Base-by-base conservation (phyloP, 2,797 vertebrate genomes). In the Botia kubotai region DNA sequence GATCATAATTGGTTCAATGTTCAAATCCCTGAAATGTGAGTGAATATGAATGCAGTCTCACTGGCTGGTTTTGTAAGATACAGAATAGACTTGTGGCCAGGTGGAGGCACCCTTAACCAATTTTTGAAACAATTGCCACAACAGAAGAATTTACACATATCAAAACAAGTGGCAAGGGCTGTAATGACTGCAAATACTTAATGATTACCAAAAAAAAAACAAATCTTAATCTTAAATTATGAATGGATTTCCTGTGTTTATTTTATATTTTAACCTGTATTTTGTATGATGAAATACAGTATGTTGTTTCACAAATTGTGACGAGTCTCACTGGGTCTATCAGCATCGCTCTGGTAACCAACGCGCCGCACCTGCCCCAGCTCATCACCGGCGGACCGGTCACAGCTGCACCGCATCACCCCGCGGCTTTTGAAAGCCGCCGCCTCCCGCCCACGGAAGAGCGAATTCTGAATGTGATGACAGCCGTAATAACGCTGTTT, bases 51-150 rank as follows among this genome's bases (percentile, higher is more conserved):
- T 46, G 62, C 58, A 6, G 52, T 23, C 21, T 63, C 26, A 29
- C 29, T 29, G 29, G 29, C 29, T 2, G 29, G 29, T 29, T 2
- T 29, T 29, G 4, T 29, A n/a, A 33, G 65, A 26, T 48, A 75
- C 65, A 69, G 58, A 69, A 87, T 77, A 73, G 86, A 86, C 81
- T 73, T 82, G 82, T 86, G 89, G 84, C 94, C 94, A 95, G 93
- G 82, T 92, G 94, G 94, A 94, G 94, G 94, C 94, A 92, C 87
- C 91, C 92, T 95, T 93, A 91, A 86, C 93, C 91, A 94, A 94
- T 88, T 88, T 93, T 93, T 95, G 90, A 89, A 63, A 65, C 26
- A 60, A 83, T 53, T 8, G 23, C 55, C 69, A 74, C 33, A 76
- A 43, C 68, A 72, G 19, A 2, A 17, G 73, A 83, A 81, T 82